Conservation (phyloP, 2,113 vertebrate species). For the Equus quagga region DNA sequence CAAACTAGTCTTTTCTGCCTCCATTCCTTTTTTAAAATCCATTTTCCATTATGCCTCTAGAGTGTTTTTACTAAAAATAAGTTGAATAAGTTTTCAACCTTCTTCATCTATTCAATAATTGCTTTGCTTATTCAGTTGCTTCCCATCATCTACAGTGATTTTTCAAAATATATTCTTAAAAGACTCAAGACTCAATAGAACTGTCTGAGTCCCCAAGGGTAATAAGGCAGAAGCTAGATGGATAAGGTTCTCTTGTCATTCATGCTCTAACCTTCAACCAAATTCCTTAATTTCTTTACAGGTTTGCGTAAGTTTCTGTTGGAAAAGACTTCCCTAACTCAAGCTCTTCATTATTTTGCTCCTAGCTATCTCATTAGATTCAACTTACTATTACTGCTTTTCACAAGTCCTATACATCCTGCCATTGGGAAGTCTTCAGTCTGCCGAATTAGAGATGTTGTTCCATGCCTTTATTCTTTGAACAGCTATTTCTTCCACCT, state of each 20-base stretch:
- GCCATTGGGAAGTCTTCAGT: not conserved
- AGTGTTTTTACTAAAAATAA: slow-evolving; percentile 21
- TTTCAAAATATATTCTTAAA: slow-evolving; percentile 7
- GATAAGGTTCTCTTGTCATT: not conserved
- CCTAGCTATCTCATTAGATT: not conserved
- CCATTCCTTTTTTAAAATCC: not conserved
- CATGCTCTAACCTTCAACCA: not conserved
- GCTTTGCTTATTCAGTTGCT: not conserved
- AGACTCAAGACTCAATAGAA: not conserved
- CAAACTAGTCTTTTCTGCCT: not conserved
- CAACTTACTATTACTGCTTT: not conserved
- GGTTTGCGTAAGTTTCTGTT: not conserved
- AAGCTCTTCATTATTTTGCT: not conserved
- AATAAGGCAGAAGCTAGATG: not conserved
- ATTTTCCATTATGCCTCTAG: not conserved
- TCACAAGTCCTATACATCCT: not conserved
- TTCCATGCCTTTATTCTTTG: not conserved
- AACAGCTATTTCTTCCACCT: not conserved
- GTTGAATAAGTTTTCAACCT: not conserved
- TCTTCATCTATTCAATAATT: not conserved
- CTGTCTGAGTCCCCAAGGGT: not conserved
- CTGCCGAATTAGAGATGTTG: not conserved
- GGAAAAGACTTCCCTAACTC: not conserved
- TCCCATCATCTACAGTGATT: not conserved
- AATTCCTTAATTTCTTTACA: not conserved